A percentile compares a stretch with the other conserved stretches of the same genome.
These are phyloP conservation scores for Nycticebus coucang DNA, from an alignment of 2,113 vertebrate genomes.

Conservation along the genomic window DNA sequence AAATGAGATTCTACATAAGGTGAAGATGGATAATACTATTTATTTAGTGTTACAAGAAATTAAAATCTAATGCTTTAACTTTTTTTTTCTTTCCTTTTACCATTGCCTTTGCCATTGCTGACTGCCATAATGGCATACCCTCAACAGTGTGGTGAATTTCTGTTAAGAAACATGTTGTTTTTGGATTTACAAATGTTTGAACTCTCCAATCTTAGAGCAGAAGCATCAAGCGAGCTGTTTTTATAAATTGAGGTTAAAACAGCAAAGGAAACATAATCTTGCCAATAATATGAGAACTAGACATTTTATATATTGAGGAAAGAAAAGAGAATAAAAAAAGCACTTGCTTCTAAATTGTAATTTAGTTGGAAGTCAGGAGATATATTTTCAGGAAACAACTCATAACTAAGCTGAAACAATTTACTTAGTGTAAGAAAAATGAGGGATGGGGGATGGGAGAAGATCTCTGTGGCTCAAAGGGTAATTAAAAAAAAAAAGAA, in stretches of 20 bases:
- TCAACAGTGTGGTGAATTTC: background rate
- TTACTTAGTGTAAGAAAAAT: background rate
- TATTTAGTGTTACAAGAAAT: constrained; percentile 23
- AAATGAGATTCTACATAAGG: constrained; percentile 17
- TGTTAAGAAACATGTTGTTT: background rate
- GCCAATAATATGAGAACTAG: constrained; percentile 4
- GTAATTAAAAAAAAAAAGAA: background rate
- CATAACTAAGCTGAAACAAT: constrained; percentile 24
- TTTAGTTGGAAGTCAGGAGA: constrained; percentile 16
- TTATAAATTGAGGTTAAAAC: constrained; percentile 62
- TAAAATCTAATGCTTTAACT: constrained; percentile 4
- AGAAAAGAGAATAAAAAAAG: background rate
- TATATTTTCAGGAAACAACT: constrained; percentile 41
- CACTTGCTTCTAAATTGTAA: constrained; percentile 38
- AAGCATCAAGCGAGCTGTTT: background rate
- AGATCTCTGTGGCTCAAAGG: background rate
- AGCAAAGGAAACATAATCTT: constrained; percentile 57
- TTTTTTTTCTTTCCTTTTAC: background rate
- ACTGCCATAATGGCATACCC: background rate
- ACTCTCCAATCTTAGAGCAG: background rate
- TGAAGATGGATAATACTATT: background rate
- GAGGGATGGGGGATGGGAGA: background rate
- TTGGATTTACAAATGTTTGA: constrained; percentile 54
- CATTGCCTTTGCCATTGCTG: constrained; percentile 1
- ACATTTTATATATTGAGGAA: background rate